Evolutionary conservation across 2,797 vertebrate genomes (phyloP).

Genomic region (Cyclura pinguis): DNA sequence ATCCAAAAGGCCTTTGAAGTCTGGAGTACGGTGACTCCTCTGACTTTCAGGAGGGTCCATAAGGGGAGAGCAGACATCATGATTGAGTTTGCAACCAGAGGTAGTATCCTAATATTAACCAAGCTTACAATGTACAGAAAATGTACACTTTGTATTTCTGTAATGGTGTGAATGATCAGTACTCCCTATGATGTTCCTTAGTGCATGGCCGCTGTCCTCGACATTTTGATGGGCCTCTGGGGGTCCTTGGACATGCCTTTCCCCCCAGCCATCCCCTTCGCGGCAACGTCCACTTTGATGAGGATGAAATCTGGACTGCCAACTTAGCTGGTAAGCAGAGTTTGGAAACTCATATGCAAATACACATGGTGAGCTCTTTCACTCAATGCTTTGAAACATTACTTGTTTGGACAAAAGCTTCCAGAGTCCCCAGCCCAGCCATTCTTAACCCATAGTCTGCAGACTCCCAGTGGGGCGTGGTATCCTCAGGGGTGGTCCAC

Average conservation of each 20-base stretch:
- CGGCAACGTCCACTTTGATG: conserved; percentile 91
- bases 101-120: conserved; percentile 66
- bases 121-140: neutral
- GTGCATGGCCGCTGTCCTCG: conserved; percentile 83
- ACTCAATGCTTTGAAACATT: too few species aligned
- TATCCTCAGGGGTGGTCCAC: too few species aligned
- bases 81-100: conserved; percentile 87
- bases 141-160: neutral
- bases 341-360: neutral
- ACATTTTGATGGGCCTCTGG: conserved; percentile 88
- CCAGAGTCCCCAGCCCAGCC: too few species aligned
- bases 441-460: too few species aligned
- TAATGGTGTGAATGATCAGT: conserved; percentile 3
- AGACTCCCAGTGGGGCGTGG: too few species aligned
- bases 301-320: conserved; percentile 89
- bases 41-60: conserved; percentile 85
- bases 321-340: conserved; percentile 73
- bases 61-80: conserved; percentile 90
- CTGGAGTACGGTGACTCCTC: conserved; percentile 90
- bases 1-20: conserved; percentile 86
- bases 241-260: conserved; percentile 89
- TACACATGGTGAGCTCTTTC: too few species aligned
- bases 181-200: conserved; percentile 63
- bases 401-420: too few species aligned
- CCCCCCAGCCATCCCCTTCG: conserved; percentile 85